These are phyloP conservation scores for Limnephilus rhombicus DNA, from an alignment of 2,888 invertebrate species.

Conservation along the genomic window DNA sequence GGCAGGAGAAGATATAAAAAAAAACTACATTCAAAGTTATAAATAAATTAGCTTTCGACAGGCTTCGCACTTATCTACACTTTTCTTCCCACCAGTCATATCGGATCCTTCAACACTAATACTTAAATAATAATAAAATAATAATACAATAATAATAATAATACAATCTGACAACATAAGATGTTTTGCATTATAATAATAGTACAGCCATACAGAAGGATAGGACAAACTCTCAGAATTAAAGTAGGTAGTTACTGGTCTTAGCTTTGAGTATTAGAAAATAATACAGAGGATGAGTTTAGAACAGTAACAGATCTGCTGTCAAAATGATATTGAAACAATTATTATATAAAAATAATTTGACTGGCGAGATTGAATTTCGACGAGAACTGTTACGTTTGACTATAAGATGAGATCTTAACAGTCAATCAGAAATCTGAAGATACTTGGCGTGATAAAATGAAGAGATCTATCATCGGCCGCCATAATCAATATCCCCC, in stretches of 20 bases:
- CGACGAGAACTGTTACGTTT: neutral
- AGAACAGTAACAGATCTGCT: neutral
- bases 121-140: no score
- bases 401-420: neutral
- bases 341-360: neutral
- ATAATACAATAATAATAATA: no score
- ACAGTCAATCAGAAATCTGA: slow-evolving; percentile 6
- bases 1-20: slow-evolving; percentile 8
- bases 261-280: neutral
- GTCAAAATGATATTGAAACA: neutral
- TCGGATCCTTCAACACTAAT: no score
- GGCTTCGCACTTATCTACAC: no score
- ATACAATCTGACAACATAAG: no score
- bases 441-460: slow-evolving; percentile 36
- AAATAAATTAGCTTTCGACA: no score
- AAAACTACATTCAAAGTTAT: neutral
- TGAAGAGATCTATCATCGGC: slow-evolving; percentile 59
- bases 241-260: neutral
- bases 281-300: neutral
- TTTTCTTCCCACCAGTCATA: no score
- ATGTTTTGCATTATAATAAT: no score
- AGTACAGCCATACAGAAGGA: no score
- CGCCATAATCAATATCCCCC: slow-evolving; percentile 13
- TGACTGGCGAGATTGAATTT: neutral
- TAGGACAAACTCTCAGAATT: no score